Evolutionary conservation across 2,888 invertebrate genomes (phyloP), one percentile per base, ranked within the genome.

Genomic region (Eristalis arbustorum): DNA sequence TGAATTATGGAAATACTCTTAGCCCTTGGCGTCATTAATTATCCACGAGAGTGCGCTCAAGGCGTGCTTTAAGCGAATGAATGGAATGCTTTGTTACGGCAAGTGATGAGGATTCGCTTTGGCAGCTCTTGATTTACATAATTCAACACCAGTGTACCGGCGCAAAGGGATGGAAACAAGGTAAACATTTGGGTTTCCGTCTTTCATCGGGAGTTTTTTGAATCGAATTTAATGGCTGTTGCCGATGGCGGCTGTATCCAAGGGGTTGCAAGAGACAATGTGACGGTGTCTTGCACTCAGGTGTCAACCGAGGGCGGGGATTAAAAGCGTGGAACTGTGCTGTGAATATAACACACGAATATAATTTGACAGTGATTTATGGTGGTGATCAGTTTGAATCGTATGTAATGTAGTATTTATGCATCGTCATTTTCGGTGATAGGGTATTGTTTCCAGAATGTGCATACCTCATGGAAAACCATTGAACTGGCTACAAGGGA

Each of bases 121-220:
- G 25, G 59, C 59, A 59, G 59, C 59, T 59, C 25, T 59, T 59
- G 14, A 59, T 59, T 59, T 59, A 25, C 59, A 59, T 59, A 59
- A 59, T 59, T 59, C 25, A 59, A 25, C 59, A 28, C 25, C 13
- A 25, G 22, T 11, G 57, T 31, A 8, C 22, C 57, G 4, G 11
- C 0, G 59, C 8, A n/a, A 4, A 5, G 49, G 18, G 2, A 8
- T 2, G 18, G 1, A 18, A 18, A n/a, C 6, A 1, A 42, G 5
- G 1, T 0, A n/a, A 42, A 42, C n/a, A 14, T n/a, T n/a, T 49
- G 49, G 49, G 49, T 18, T 49, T 18, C 18, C n/a, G 18, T 18
- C 31, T 18, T 49, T 49, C 18, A n/a, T 1, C 1, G 49, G 8
- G 49, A n/a, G 2, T 5, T 49, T 49, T 18, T 6, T 8, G 49